Evolutionary conservation across 2,113 vertebrate genomes (phyloP).

Genomic region (Vanacampus margaritifer): DNA sequence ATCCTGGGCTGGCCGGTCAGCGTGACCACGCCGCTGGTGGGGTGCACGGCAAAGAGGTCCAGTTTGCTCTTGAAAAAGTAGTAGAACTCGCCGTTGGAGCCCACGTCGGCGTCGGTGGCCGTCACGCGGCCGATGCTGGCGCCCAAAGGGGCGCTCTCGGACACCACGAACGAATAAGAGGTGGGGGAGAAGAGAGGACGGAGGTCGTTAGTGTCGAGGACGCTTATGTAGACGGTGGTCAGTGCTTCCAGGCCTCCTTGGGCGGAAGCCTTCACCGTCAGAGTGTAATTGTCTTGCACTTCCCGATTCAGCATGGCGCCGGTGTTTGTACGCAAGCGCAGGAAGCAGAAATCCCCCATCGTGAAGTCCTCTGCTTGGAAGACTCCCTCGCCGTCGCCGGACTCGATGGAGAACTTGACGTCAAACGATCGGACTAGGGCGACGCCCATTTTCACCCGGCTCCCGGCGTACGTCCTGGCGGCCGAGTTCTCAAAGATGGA

Average conservation of each 20-base stretch:
- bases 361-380: conserved; percentile 90
- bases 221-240: conserved; percentile 84
- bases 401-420: conserved; percentile 85
- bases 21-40: conserved; percentile 89
- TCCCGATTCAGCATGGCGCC: conserved; percentile 90
- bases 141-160: conserved; percentile 88
- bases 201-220: conserved; percentile 96
- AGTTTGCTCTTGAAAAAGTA: conserved; percentile 91
- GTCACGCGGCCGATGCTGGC: conserved; percentile 90
- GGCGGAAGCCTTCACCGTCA: conserved; percentile 86
- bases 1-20: conserved; percentile 82
- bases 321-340: conserved; percentile 90
- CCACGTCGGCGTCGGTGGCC: conserved; percentile 92
- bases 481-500: conserved; percentile 92
- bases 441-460: conserved; percentile 87
- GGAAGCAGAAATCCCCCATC: conserved; percentile 95
- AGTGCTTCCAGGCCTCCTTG: conserved; percentile 85
- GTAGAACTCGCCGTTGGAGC: conserved; percentile 95
- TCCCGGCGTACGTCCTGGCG: conserved; percentile 84
- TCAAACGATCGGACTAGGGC: conserved; percentile 81
- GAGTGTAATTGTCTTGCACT: conserved; percentile 91
- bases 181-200: conserved; percentile 95
- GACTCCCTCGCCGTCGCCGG: conserved; percentile 86
- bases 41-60: conserved; percentile 91
- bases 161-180: conserved; percentile 85